Conservation (phyloP, 2,888 invertebrate genomes). For the Rhingia rostrata region DNA sequence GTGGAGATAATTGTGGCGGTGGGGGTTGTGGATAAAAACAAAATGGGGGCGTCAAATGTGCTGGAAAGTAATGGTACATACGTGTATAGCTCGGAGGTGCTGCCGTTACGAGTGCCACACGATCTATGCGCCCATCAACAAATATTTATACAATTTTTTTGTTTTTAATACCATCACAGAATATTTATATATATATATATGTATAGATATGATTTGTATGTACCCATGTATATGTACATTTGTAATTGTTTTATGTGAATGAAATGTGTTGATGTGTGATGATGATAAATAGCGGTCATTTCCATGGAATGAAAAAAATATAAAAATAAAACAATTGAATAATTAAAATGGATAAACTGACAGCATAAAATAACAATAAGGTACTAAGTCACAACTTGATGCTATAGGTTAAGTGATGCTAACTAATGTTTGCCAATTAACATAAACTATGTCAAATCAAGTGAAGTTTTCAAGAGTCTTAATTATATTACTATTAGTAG, state of each 20-base stretch:
- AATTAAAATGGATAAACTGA: not conserved
- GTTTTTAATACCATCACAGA: conserved; percentile 26
- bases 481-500: too few species aligned
- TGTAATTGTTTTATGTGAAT: conserved; percentile 36
- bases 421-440: not conserved
- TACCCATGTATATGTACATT: conserved; percentile 55
- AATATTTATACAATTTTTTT: conserved; percentile 39
- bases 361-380: not conserved
- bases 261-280: conserved; percentile 38
- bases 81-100: conserved; percentile 86
- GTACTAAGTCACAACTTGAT: conserved; percentile 37
- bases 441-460: too few species aligned
- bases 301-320: conserved; percentile 43
- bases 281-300: conserved; percentile 24
- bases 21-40: conserved; percentile 83
- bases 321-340: conserved; percentile 18
- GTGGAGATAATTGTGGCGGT: conserved; percentile 78
- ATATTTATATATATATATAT: conserved; percentile 9
- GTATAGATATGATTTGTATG: conserved; percentile 27
- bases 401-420: not conserved
- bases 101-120: conserved; percentile 86
- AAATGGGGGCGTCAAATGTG: conserved; percentile 84
- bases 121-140: conserved; percentile 84
- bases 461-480: too few species aligned
- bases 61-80: conserved; percentile 86